These are phyloP conservation scores for Lissonota sp. DNA, from an alignment of 2,888 invertebrate species.

Conservation along the genomic window DNA sequence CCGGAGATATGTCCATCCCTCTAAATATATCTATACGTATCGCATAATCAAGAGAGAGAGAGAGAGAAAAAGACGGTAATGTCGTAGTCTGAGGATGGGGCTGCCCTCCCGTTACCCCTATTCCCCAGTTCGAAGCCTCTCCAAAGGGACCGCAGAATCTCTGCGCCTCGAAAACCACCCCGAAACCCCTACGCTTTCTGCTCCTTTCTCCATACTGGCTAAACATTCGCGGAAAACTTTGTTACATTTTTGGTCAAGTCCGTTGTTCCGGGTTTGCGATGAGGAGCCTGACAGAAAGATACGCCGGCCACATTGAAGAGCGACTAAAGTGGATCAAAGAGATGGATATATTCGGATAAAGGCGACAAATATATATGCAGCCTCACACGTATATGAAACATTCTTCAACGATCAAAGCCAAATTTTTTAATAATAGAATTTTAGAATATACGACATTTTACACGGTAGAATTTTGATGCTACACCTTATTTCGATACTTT, in stretches of 20 bases:
- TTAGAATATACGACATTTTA: no score
- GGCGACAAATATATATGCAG: background rate
- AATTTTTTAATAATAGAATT: no score
- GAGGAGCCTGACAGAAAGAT: conserved; percentile 60
- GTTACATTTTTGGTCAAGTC: conserved; percentile 82
- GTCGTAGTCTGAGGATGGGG: conserved; percentile 53
- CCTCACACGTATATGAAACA: background rate
- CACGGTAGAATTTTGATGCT: no score
- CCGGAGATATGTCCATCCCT: conserved; percentile 26
- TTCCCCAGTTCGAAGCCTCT: conserved; percentile 61
- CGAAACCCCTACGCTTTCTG: conserved; percentile 14
- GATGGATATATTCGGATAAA: conserved; percentile 66
- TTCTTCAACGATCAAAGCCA: no score
- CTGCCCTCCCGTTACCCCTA: background rate
- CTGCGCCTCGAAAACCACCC: conserved; percentile 65
- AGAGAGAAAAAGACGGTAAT: conserved; percentile 62
- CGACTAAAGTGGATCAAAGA: conserved; percentile 81
- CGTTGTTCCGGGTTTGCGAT: conserved; percentile 58
- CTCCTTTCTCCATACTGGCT: conserved; percentile 66
- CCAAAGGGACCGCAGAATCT: conserved; percentile 82
- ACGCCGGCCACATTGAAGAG: conserved; percentile 50
- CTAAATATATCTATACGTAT: conserved; percentile 1
- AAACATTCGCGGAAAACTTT: conserved; percentile 78
- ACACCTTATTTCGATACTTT: no score
- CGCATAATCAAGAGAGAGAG: conserved; percentile 6